These are phyloP conservation scores for Helicorthomorpha holstii DNA, from an alignment of 1,140 invertebrate genomes.

Conservation along the genomic window DNA sequence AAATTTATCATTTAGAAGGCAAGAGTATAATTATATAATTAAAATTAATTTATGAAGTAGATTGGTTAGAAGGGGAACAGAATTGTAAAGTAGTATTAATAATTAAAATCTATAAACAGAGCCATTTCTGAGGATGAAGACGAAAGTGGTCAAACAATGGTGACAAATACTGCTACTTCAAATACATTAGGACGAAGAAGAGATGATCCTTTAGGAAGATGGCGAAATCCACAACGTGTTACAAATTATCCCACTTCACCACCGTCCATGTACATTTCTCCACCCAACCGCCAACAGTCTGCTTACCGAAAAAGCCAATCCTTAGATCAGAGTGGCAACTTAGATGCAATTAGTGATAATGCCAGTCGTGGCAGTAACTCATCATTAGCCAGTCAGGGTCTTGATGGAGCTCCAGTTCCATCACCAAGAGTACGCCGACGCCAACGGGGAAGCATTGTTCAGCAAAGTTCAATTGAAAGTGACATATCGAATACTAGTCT, in stretches of 20 bases:
- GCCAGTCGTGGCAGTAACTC: slow-evolving; percentile 41
- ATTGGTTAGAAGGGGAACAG: no score
- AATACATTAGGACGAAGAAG: slow-evolving; percentile 10
- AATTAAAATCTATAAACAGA: no score
- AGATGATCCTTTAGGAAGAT: slow-evolving; percentile 12
- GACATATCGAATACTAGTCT: background rate
- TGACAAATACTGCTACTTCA: background rate
- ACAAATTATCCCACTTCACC: slow-evolving; percentile 13
- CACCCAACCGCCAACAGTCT: slow-evolving; percentile 23
- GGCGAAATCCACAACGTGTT: slow-evolving; percentile 11
- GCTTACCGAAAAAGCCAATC: slow-evolving; percentile 54
- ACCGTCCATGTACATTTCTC: slow-evolving; percentile 24
- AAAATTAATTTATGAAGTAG: no score
- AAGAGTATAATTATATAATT: background rate
- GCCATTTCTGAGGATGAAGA: slow-evolving; percentile 1
- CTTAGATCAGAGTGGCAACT: slow-evolving; percentile 44
- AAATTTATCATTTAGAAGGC: slow-evolving; percentile 20
- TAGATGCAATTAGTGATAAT: slow-evolving; percentile 12
- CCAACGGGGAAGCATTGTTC: slow-evolving; percentile 24
- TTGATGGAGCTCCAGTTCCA: slow-evolving; percentile 22
- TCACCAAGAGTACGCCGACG: background rate
- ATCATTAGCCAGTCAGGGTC: slow-evolving; percentile 38
- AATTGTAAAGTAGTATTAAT: no score
- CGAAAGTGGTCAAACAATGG: background rate
- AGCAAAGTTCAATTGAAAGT: background rate